A percentile compares a stretch with the other conserved stretches of the same genome.
Evolutionary conservation across 2,113 vertebrate species (phyloP).

Genomic region (Charina bottae): DNA sequence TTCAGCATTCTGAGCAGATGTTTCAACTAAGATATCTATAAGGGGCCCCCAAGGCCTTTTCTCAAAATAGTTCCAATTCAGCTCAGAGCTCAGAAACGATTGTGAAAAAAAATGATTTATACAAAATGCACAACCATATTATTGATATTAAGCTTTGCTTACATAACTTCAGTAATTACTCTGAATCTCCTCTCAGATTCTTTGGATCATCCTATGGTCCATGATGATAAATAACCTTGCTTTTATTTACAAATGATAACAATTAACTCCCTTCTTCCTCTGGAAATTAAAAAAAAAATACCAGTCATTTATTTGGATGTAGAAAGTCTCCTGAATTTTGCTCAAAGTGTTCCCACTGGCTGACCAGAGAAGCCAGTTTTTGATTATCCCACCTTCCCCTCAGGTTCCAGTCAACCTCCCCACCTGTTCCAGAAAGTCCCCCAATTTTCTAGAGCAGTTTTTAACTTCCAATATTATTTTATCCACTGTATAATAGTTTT

Average conservation of each 20-base stretch:
- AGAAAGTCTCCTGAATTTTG: slow-evolving; percentile 37
- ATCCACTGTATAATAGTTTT: background rate
- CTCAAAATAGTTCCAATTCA: slow-evolving; percentile 54
- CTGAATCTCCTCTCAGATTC: slow-evolving; percentile 36
- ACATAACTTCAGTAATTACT: slow-evolving; percentile 24
- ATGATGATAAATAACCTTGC: slow-evolving; percentile 50
- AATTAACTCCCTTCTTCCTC: slow-evolving; percentile 31
- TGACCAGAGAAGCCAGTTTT: background rate
- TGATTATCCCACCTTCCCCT: too few relatives aligned
- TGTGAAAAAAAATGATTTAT: slow-evolving; percentile 45
- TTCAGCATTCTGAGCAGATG: slow-evolving; percentile 63
- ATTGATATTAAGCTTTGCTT: slow-evolving; percentile 12
- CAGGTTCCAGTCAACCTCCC: background rate
- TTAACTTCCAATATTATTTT: background rate
- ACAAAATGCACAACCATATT: slow-evolving; percentile 26
- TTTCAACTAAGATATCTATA: slow-evolving; percentile 59
- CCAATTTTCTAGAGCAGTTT: slow-evolving; percentile 29
- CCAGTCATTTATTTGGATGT: slow-evolving; percentile 41
- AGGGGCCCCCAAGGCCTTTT: slow-evolving; percentile 40
- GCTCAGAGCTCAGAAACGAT: slow-evolving; percentile 57
- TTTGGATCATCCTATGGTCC: background rate
- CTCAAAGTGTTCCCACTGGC: background rate
- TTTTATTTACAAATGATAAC: slow-evolving; percentile 45
- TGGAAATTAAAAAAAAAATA: slow-evolving; percentile 35
- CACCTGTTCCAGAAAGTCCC: background rate